Conservation (phyloP, 2,888 invertebrate species). For the Polietes domitor region DNA sequence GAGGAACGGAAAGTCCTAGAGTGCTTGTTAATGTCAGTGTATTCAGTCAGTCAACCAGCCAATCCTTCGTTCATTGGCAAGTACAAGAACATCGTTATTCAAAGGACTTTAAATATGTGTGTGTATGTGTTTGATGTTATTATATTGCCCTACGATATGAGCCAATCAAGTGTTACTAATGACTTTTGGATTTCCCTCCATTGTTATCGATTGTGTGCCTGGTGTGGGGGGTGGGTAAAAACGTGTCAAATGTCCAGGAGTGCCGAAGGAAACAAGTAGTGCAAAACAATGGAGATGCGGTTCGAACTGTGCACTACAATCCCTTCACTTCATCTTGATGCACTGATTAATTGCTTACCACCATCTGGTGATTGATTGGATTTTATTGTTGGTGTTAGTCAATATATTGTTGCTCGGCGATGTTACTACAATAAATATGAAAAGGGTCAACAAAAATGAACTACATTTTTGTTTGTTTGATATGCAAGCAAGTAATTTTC, state of each 20-base stretch:
- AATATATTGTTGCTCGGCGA: too few relatives aligned
- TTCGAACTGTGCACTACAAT: not conserved
- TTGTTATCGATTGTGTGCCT: not conserved
- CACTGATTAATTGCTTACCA: constrained; percentile 46
- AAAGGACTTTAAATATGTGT: not conserved
- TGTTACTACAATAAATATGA: too few relatives aligned
- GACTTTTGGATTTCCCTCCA: not conserved
- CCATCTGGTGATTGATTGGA: constrained; percentile 47
- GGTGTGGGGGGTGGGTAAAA: not conserved
- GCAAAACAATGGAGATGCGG: constrained; percentile 8
- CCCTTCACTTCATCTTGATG: not conserved
- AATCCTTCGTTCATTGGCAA: not conserved
- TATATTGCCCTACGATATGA: constrained; percentile 26
- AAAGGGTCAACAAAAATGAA: too few relatives aligned
- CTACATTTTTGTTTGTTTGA: too few relatives aligned
- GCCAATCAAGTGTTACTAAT: constrained; percentile 46
- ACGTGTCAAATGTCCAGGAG: too few relatives aligned
- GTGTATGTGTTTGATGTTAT: not conserved
- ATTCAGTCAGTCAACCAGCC: too few relatives aligned
- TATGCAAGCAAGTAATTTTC: too few relatives aligned
- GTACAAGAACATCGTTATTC: not conserved
- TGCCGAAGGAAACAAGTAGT: too few relatives aligned
- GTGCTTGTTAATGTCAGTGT: not conserved
- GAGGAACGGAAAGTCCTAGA: not conserved
- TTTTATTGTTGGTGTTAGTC: constrained; percentile 42